Conservation (phyloP, 2,888 invertebrate genomes). For the Stratiomys singularior region DNA sequence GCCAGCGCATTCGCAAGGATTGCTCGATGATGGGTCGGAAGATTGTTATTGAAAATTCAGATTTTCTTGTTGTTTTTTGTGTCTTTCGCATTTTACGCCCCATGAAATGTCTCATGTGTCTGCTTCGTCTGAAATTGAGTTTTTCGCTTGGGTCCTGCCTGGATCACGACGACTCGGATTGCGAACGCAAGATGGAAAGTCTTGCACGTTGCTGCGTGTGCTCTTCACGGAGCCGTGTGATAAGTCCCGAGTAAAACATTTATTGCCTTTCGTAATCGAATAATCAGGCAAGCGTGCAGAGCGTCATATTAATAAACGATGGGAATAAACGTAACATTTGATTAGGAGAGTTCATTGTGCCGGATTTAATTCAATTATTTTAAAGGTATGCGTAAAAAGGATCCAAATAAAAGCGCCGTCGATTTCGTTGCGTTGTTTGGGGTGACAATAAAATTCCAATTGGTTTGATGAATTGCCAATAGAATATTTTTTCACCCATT, state of each 20-base stretch:
- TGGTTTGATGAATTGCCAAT: no score
- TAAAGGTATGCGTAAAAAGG: not conserved
- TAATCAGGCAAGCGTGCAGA: not conserved
- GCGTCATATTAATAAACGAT: not conserved
- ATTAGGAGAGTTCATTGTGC: constrained; percentile 21
- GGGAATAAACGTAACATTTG: constrained; percentile 17
- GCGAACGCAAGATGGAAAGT: not conserved
- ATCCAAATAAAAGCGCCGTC: not conserved
- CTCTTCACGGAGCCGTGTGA: constrained; percentile 9
- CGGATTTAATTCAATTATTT: constrained; percentile 23
- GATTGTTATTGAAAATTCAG: not conserved
- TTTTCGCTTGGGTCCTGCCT: not conserved
- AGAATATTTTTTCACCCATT: no score
- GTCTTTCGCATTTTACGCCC: constrained; percentile 18
- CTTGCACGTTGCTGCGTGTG: not conserved
- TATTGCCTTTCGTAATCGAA: constrained; percentile 29
- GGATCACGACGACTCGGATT: not conserved
- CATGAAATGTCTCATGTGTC: constrained; percentile 35
- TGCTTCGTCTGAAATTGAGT: constrained; percentile 10
- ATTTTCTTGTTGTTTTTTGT: not conserved
- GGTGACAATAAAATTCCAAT: no score
- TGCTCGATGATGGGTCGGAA: not conserved
- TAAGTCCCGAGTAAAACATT: constrained; percentile 16
- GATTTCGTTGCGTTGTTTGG: no score
- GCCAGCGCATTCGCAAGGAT: no score